Evolutionary conservation across 37 sponge, comb jelly and placozoan species (phyloP).

Genomic region (Halichondria panicea): DNA sequence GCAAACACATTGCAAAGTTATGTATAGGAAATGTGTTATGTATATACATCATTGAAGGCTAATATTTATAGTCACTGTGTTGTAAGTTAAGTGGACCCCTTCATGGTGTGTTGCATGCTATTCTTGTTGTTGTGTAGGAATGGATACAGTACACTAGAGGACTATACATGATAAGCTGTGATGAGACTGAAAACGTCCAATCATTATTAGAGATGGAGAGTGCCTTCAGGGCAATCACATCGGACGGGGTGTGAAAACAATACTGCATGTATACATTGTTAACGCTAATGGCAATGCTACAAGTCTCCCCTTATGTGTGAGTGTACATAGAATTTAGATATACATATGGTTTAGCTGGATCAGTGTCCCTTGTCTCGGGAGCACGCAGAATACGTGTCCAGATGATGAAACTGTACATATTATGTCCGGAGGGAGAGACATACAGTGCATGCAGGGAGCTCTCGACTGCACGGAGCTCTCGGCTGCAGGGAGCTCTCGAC

Average conservation of each 20-base stretch:
- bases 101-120: background rate
- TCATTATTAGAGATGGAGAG: slow-evolving; percentile 84
- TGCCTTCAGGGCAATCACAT: slow-evolving; percentile 91
- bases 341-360: background rate
- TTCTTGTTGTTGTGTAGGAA: slow-evolving; percentile 9
- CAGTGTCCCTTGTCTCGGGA: slow-evolving; percentile 51
- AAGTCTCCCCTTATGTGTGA: background rate
- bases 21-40: too few relatives aligned
- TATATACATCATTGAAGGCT: background rate
- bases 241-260: too few relatives aligned
- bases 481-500: too few relatives aligned
- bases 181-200: slow-evolving; percentile 94
- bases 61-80: too few relatives aligned
- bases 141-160: slow-evolving; percentile 71
- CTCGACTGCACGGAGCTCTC: slow-evolving; percentile 90
- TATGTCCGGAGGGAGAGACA: slow-evolving; percentile 38
- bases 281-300: background rate
- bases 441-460: slow-evolving; percentile 69
- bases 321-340: background rate
- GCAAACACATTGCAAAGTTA: too few relatives aligned
- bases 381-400: slow-evolving; percentile 80
- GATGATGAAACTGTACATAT: slow-evolving; percentile 82
- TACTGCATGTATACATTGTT: too few relatives aligned
- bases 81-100: background rate
- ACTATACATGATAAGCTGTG: slow-evolving; percentile 93